Evolutionary conservation across 1,140 invertebrate genomes (phyloP).

Genomic region (Ylistrum balloti): DNA sequence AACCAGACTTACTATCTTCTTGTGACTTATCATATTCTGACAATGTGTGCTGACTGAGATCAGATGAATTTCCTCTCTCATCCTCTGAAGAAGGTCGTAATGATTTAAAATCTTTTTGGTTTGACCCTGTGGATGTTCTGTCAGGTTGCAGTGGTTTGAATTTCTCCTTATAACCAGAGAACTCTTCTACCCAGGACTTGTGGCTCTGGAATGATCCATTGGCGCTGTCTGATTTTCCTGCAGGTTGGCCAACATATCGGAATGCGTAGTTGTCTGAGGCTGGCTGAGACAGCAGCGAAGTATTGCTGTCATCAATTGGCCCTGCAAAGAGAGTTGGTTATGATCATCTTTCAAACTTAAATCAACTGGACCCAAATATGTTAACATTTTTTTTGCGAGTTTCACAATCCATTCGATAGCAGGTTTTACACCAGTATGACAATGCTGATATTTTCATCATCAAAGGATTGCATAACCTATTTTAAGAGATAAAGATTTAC

Average conservation of each 20-base stretch:
- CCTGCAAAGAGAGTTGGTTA: slow-evolving; percentile 57
- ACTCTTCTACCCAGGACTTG: slow-evolving; percentile 67
- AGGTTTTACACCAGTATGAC: too few species aligned
- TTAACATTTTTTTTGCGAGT: too few species aligned
- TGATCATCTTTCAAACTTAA: too few species aligned
- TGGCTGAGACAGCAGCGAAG: slow-evolving; percentile 44
- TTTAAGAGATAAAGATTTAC: too few species aligned
- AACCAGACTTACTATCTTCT: background rate
- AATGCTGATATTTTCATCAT: too few species aligned
- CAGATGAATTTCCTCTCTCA: background rate
- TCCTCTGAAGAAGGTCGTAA: slow-evolving; percentile 1
- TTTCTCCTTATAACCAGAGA: slow-evolving; percentile 60
- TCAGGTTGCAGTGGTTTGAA: slow-evolving; percentile 51
- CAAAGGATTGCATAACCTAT: too few species aligned
- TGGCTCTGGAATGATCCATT: slow-evolving; percentile 61
- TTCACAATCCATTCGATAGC: too few species aligned
- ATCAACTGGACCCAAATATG: too few species aligned
- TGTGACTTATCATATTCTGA: background rate
- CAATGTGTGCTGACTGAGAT: slow-evolving; percentile 4
- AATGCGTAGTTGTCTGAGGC: slow-evolving; percentile 51
- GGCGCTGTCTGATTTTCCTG: slow-evolving; percentile 19
- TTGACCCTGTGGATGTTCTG: slow-evolving; percentile 53
- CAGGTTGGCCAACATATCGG: slow-evolving; percentile 22
- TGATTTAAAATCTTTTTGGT: slow-evolving; percentile 29
- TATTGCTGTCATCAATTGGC: slow-evolving; percentile 61